A percentile compares a stretch with the other conserved stretches of the same genome.
These are phyloP conservation scores for Hucho hucho DNA, from an alignment of 2,113 vertebrate species.

Conservation along the genomic window DNA sequence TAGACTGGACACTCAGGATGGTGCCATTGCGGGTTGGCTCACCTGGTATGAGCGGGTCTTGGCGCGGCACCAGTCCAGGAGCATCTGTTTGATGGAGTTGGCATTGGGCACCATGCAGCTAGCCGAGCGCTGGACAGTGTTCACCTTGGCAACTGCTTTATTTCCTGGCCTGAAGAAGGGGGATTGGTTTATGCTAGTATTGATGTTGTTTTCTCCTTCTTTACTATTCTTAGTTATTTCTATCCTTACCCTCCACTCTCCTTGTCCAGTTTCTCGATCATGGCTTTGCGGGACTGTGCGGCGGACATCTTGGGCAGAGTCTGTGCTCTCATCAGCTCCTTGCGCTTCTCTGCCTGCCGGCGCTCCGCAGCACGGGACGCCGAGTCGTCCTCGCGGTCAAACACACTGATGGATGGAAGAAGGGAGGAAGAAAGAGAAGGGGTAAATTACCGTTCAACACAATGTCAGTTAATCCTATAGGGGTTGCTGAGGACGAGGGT, in stretches of 20 bases:
- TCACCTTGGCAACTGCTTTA: constrained; percentile 68
- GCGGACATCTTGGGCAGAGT: constrained; percentile 88
- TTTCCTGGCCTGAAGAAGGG: constrained; percentile 69
- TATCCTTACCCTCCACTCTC: constrained; percentile 81
- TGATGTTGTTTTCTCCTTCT: constrained; percentile 28
- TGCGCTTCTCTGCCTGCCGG: constrained; percentile 86
- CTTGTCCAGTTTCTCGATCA: constrained; percentile 96
- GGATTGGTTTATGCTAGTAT: constrained; percentile 12
- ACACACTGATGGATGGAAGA: constrained; percentile 76
- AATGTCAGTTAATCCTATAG: neutral
- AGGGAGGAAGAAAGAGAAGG: neutral
- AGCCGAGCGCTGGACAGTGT: constrained; percentile 86
- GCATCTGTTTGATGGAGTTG: constrained; percentile 98
- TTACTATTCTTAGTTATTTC: constrained; percentile 24
- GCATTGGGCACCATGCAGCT: constrained; percentile 95
- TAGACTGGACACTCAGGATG: neutral
- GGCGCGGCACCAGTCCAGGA: constrained; percentile 96
- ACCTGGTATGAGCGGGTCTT: constrained; percentile 96
- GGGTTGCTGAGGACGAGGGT: neutral
- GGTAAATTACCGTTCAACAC: neutral
- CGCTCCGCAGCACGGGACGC: constrained; percentile 79
- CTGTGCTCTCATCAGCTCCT: constrained; percentile 92
- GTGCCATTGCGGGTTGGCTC: constrained; percentile 29
- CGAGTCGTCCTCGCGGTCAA: constrained; percentile 88
- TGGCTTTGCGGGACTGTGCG: constrained; percentile 89